Base-by-base conservation (phyloP, 2,888 invertebrate genomes). In the Eustalomyia histrio region DNA sequence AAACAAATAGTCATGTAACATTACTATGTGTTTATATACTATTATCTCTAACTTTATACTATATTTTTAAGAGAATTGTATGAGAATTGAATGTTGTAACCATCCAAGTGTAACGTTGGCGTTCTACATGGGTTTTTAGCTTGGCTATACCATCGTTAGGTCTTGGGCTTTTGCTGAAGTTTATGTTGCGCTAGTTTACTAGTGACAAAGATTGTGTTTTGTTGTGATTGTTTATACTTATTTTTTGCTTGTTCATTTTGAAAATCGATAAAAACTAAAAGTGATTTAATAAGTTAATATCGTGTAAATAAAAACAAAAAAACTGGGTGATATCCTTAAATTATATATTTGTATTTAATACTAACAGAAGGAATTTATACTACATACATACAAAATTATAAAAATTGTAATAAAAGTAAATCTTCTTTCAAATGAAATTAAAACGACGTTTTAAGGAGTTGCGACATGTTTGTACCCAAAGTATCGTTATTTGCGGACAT, bases 371-470 rank as follows among this genome's bases (percentile, higher is more conserved):
- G 7, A 29, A 29, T 6, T 29, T 6, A 29, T n/a, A n/a, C n/a
- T n/a, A n/a, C n/a, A n/a, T n/a, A n/a, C n/a, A n/a, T 29, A 55
- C 14, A 68, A 53, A 60, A 12, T 29, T 35, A 64, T 24, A 24
- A n/a, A 43, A 52, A 43, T 50, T 17, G 14, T 17, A 16, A 2
- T 39, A 29, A 29, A n/a, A 53, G 60, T n/a, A 1, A 39, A 39
- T 12, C 14, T 39, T n/a, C n/a, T n/a, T n/a, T 50, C 60, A 74
- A 86, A 87, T 87, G 87, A 87, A 85, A 81, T 80, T 87, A 39
- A 80, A 81, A n/a, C 82, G 82, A n/a, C 74, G 83, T 29, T 78
- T 87, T 7, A 86, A 86, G 64, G 79, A 81, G 52, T 78, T 86
- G 7, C 84, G 74, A 71, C 69, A 80, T 53, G 80, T 79, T 58